Percentiles rank a stretch among this genome's conserved stretches.
Evolutionary conservation across 1,140 invertebrate species (phyloP).

Genomic region (Aporrectodea caliginosa): DNA sequence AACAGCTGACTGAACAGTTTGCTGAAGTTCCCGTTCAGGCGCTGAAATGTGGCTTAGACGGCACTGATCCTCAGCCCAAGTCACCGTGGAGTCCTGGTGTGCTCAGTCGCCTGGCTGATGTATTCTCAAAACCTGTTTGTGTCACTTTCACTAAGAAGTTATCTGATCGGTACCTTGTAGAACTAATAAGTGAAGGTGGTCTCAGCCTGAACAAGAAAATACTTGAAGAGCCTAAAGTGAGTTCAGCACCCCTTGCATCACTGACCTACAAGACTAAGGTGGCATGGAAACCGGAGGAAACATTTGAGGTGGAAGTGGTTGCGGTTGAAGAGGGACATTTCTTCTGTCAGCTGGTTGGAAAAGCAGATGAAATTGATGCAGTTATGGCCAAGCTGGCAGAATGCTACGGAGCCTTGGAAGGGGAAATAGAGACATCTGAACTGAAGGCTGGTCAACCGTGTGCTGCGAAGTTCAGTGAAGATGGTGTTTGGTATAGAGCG

Average conservation of each 20-base stretch:
- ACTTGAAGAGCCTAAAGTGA: no score
- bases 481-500: conserved; percentile 26
- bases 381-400: neutral
- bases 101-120: neutral
- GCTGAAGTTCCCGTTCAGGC: conserved; percentile 12
- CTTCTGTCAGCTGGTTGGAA: neutral
- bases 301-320: neutral
- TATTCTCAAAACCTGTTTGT: neutral
- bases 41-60: conserved; percentile 9
- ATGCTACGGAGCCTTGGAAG: neutral
- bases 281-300: neutral
- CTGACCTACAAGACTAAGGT: neutral
- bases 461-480: neutral
- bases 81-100: no score
- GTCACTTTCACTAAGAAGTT: neutral
- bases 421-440: neutral
- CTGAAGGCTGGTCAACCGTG: conserved; percentile 1
- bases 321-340: neutral
- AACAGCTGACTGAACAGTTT: conserved; percentile 1
- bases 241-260: neutral
- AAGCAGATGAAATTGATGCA: neutral
- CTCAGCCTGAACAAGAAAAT: neutral
- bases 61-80: neutral
- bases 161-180: neutral
- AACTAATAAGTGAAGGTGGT: neutral